Evolutionary conservation across 2,797 vertebrate species (phyloP), one percentile per base, ranked within the genome.

Genomic region (Enteromius unitaeniatus): DNA sequence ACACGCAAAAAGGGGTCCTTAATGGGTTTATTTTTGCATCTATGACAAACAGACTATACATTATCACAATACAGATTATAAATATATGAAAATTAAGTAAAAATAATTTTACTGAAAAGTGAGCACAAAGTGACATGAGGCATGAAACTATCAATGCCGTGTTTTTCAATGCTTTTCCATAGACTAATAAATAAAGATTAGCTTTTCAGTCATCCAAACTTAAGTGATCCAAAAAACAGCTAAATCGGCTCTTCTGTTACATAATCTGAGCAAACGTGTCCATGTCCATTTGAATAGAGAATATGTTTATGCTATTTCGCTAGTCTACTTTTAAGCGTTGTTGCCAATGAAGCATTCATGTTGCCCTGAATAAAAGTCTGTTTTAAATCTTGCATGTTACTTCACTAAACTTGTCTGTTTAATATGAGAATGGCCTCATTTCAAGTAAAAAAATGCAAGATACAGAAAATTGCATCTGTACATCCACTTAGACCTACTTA

Each of bases 221-320:
- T 17, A 75, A 21, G 3, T 40, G 28, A 75, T 31, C 11, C 49
- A 75, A 76, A 76, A 76, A 76, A 10, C 72, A 14, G 6, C 19
- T 15, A 53, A 75, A 75, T 14, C 72, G 21, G 49, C 72, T 74
- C 72, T 75, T 55, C 31, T 4, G 73, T 40, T 76, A 40, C 14
- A 76, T 76, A 76, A 76, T 75, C 49, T 40, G 34, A 58, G 31
- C 51, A 58, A 23, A 58, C n/a, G 51, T 76, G 21, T 31, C 13
- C 19, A 55, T 76, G 34, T 58, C 21, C 73, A 9, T 17, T 26
- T 76, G 34, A 76, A 76, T 17, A n/a, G 21, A 76, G 53, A 58
- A n/a, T 9, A 23, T 40, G 8, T 58, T 58, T 62, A 23, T 19
- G 23, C 75, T 28, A 28, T 28, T 62, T 45, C 2, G 0, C 37